A percentile compares a stretch with the other conserved stretches of the same genome.
These are phyloP conservation scores for Gonioctena quinquepunctata DNA, from an alignment of 1,140 invertebrate genomes.

Conservation along the genomic window DNA sequence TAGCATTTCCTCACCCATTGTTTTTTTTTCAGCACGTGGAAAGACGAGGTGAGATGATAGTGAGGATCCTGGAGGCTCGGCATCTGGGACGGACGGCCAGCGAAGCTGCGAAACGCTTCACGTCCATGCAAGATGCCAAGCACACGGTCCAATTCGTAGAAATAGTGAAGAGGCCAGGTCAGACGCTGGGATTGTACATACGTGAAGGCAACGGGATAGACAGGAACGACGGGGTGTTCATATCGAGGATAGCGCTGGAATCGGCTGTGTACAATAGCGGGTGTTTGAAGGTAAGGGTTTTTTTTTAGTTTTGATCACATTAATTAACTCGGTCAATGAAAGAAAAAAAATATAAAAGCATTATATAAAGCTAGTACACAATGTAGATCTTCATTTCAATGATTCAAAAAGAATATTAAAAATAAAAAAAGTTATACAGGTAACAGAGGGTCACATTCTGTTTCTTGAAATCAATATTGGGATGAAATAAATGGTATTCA, in stretches of 20 bases:
- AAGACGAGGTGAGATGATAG: slow-evolving; percentile 91
- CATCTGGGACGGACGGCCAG: slow-evolving; percentile 81
- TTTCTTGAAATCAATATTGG: too few species aligned
- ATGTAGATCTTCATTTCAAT: too few species aligned
- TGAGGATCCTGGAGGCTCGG: slow-evolving; percentile 83
- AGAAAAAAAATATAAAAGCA: too few species aligned
- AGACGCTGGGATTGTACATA: slow-evolving; percentile 97
- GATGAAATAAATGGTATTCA: too few species aligned
- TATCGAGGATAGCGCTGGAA: slow-evolving; percentile 96
- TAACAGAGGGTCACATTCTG: too few species aligned
- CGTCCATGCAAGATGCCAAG: slow-evolving; percentile 75
- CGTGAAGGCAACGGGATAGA: slow-evolving; percentile 95
- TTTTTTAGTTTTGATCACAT: too few species aligned
- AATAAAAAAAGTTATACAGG: too few species aligned
- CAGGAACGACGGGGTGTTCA: slow-evolving; percentile 94
- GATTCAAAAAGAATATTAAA: too few species aligned
- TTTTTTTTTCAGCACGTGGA: slow-evolving; percentile 72
- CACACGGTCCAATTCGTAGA: slow-evolving; percentile 93
- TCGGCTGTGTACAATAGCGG: slow-evolving; percentile 96
- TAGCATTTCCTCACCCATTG: too few species aligned
- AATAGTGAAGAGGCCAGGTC: slow-evolving; percentile 98
- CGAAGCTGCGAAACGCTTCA: slow-evolving; percentile 82
- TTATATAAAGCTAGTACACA: too few species aligned
- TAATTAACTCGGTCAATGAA: too few species aligned
- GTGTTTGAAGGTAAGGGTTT: slow-evolving; percentile 75